A percentile compares a stretch with the other conserved stretches of the same genome.
These are phyloP conservation scores for Brachionus rotundiformis DNA, from an alignment of 1,140 invertebrate genomes.

Conservation along the genomic window DNA sequence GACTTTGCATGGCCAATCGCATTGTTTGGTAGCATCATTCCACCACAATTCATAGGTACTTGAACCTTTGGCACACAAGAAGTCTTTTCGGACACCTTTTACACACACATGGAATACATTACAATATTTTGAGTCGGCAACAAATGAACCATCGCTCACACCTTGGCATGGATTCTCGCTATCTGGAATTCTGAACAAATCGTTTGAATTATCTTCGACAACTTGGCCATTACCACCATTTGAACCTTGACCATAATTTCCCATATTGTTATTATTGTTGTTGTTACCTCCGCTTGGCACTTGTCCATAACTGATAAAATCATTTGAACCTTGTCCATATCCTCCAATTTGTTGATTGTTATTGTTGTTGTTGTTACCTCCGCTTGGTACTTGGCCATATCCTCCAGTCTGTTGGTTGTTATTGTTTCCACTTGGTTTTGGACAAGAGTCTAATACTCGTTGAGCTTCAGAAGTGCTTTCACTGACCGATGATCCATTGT, in stretches of 20 bases:
- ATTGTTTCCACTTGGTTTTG: conserved; percentile 20
- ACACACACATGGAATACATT: conserved; percentile 51
- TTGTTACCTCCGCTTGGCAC: neutral
- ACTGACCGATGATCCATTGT: neutral
- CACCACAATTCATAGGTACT: conserved; percentile 52
- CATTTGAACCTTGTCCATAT: neutral
- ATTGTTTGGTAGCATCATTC: conserved; percentile 46
- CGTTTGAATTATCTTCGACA: conserved; percentile 35
- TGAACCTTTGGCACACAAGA: conserved; percentile 38
- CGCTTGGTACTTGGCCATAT: neutral
- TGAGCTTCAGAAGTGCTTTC: conserved; percentile 20
- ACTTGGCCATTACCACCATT: conserved; percentile 36
- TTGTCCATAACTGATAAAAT: neutral
- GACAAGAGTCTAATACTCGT: conserved; percentile 20
- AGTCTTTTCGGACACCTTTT: conserved; percentile 35
- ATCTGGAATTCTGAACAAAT: conserved; percentile 35
- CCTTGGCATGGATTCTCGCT: conserved; percentile 38
- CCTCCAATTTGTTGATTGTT: no score
- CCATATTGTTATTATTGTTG: neutral
- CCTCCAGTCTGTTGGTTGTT: conserved; percentile 11
- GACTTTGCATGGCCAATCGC: conserved; percentile 50
- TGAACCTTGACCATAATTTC: neutral
- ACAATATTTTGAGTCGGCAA: conserved; percentile 31
- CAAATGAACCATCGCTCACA: conserved; percentile 34
- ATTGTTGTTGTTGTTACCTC: neutral